A percentile compares a stretch with the other conserved stretches of the same genome.
phyloP scores from a whole-genome alignment of 30 jellyfish, hydroid and myxozoan species.

The Hydractinia echinata region DNA sequence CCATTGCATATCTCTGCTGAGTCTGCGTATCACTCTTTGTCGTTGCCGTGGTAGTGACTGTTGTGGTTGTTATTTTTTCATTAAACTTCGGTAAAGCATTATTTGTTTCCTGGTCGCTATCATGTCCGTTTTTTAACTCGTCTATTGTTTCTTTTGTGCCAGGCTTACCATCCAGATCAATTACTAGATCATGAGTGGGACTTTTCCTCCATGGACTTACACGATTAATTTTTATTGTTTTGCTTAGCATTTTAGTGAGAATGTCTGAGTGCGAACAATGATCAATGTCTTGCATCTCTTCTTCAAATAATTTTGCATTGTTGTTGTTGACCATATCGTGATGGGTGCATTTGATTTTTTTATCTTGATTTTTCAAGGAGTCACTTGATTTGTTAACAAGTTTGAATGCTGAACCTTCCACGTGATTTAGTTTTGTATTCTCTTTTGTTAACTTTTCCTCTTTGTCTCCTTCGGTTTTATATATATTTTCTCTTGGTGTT shows the following conservation, averaged over 20 bases:
- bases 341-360: neutral
- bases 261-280: neutral
- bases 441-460: neutral
- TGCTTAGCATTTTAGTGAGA: neutral
- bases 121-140: neutral
- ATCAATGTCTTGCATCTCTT: neutral
- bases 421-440: neutral
- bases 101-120: neutral
- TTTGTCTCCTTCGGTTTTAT: neutral
- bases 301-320: neutral
- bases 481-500: too few species aligned
- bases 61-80: too few species aligned
- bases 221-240: constrained; percentile 8
- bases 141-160: neutral
- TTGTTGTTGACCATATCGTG: constrained; percentile 3
- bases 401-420: neutral
- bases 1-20: neutral
- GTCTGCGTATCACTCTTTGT: neutral
- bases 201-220: constrained; percentile 4
- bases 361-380: neutral
- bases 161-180: neutral
- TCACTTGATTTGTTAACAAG: neutral
- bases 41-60: neutral
- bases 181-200: neutral
- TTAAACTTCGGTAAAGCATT: neutral